These are phyloP conservation scores for Ectobius pallidus DNA, from an alignment of 2,888 invertebrate genomes.

Conservation along the genomic window DNA sequence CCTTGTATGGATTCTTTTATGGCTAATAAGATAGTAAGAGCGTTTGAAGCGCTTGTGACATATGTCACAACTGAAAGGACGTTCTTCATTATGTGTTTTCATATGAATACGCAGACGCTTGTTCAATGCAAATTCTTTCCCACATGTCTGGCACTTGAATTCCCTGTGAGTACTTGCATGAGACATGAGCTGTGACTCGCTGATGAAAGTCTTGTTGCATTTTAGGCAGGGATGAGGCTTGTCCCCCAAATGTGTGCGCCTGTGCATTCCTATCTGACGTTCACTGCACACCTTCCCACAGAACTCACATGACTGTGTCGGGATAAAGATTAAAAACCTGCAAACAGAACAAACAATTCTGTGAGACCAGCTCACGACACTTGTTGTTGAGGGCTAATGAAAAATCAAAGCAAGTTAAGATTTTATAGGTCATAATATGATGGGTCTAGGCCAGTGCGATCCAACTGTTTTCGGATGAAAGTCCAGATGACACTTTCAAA, in stretches of 20 bases:
- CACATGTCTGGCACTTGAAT: conserved; percentile 29
- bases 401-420: too few relatives aligned
- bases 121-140: conserved; percentile 25
- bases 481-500: too few relatives aligned
- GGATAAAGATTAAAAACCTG: too few relatives aligned
- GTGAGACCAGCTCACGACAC: too few relatives aligned
- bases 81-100: conserved; percentile 45
- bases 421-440: too few relatives aligned
- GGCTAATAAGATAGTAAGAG: conserved; percentile 50
- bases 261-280: neutral
- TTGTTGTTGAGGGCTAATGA: too few relatives aligned
- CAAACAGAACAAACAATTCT: too few relatives aligned
- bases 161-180: conserved; percentile 54
- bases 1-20: conserved; percentile 54
- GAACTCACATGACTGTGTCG: neutral
- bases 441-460: too few relatives aligned
- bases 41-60: conserved; percentile 59
- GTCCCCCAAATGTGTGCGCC: conserved; percentile 8
- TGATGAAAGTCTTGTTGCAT: conserved; percentile 49
- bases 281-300: neutral
- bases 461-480: too few relatives aligned
- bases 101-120: conserved; percentile 54
- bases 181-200: conserved; percentile 55
- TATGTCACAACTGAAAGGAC: conserved; percentile 57
- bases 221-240: conserved; percentile 38